These are phyloP conservation scores for Pammene aurita DNA, from an alignment of 2,888 invertebrate species.

Conservation along the genomic window DNA sequence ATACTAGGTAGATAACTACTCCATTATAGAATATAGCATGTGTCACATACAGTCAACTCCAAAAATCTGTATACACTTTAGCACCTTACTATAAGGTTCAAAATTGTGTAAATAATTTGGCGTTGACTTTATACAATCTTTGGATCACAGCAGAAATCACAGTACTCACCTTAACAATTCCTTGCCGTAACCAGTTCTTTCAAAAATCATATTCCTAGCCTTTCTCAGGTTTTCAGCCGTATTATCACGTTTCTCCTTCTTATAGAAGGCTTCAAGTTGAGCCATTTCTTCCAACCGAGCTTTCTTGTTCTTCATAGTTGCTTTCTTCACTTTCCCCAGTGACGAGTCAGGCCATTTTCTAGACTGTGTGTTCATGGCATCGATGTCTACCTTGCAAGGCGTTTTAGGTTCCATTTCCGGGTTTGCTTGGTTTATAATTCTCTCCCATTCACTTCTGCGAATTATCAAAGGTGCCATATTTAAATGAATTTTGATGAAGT, in stretches of 20 bases:
- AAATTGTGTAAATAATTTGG: too few relatives aligned
- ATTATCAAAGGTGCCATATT: conserved; percentile 49
- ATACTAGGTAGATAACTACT: too few relatives aligned
- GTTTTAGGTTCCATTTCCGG: conserved; percentile 39
- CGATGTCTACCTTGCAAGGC: conserved; percentile 50
- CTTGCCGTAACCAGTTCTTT: conserved; percentile 60
- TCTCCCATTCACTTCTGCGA: conserved; percentile 60
- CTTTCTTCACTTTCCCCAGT: conserved; percentile 53
- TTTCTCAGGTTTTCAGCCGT: conserved; percentile 49
- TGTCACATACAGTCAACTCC: too few relatives aligned
- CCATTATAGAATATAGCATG: too few relatives aligned
- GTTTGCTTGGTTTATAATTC: conserved; percentile 52
- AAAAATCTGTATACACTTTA: too few relatives aligned
- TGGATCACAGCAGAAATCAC: conserved; percentile 37
- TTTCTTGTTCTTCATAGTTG: conserved; percentile 50
- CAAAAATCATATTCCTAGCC: conserved; percentile 61
- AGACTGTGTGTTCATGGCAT: conserved; percentile 57
- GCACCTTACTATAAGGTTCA: too few relatives aligned
- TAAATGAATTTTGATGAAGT: background rate
- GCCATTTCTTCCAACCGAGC: conserved; percentile 49
- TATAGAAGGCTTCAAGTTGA: conserved; percentile 46
- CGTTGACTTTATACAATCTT: too few relatives aligned
- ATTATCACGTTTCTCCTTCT: conserved; percentile 45
- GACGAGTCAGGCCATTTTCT: conserved; percentile 63
- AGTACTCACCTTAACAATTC: conserved; percentile 57